These are phyloP conservation scores for Limnephilus rhombicus DNA, from an alignment of 2,888 invertebrate genomes.

Conservation along the genomic window DNA sequence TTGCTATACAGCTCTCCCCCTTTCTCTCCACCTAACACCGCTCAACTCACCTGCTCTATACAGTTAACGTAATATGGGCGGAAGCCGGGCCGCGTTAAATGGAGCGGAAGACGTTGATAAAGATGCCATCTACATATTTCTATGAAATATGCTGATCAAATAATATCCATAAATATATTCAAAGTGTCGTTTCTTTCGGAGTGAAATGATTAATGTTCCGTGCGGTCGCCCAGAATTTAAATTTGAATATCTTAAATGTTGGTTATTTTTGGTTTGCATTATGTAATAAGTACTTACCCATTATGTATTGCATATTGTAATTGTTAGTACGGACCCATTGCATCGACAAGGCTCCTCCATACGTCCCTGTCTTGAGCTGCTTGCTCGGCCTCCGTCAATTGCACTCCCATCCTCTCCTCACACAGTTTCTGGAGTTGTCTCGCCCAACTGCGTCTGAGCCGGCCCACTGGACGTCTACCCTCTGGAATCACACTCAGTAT, in stretches of 20 bases:
- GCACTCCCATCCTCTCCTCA: too few relatives aligned
- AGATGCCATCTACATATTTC: background rate
- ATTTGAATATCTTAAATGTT: background rate
- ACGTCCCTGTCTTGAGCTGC: too few relatives aligned
- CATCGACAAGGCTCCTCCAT: too few relatives aligned
- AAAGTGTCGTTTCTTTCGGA: background rate
- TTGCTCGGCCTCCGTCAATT: too few relatives aligned
- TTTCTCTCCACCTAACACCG: background rate
- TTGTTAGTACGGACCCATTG: too few relatives aligned
- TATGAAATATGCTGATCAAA: background rate
- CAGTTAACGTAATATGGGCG: background rate
- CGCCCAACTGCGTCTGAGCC: too few relatives aligned
- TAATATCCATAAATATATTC: constrained; percentile 1
- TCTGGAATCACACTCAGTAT: too few relatives aligned
- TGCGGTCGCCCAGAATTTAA: background rate
- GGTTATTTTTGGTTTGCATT: background rate
- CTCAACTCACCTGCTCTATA: background rate
- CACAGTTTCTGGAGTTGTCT: too few relatives aligned
- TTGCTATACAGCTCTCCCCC: background rate
- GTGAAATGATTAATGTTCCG: background rate
- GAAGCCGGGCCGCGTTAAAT: background rate
- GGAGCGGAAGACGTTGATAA: background rate
- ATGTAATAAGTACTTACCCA: too few relatives aligned
- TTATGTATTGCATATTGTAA: too few relatives aligned
- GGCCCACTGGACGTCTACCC: too few relatives aligned